Evolutionary conservation across 2,113 vertebrate genomes (phyloP), one percentile per base, ranked within the genome.

Genomic region (Pelecanoides urinatrix): DNA sequence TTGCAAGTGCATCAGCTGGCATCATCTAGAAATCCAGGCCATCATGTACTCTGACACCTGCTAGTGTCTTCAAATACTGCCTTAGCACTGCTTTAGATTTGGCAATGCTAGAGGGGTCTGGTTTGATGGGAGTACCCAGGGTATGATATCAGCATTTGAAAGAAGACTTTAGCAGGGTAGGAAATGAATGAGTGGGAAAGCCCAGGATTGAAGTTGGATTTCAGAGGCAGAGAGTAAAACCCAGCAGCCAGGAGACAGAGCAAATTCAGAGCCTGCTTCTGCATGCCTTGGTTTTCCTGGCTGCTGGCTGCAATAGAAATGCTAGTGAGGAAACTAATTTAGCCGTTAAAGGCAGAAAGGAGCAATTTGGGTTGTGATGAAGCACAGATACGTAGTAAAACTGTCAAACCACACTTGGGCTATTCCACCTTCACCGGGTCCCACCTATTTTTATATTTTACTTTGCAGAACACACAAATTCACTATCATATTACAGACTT

Each of bases 401-500:
- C 77, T 76, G 44, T 55, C 77, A 92, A 61, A 82, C 42, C 80
- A 45, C 49, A 34, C 47, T 78, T 71, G 23, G 77, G 29, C 36
- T 94, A 9, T 59, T 47, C 47, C 27, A 15, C 21, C 30, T 78
- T 73, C 45, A 32, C 36, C 2, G 5, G 1, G 6, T 83, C 50
- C 20, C 25, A 21, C 34, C 36, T 59, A 23, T 83, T 94, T 89
- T 78, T 92, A 7, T 62, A 47, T 58, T 82, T 90, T 29, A 47
- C 36, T 76, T 59, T 50, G 42, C 36, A 82, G 84, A 90, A 85
- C 66, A 77, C 38, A 62, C 16, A 90, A 76, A 55, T 88, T 92
- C 73, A 38, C 63, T 90, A 30, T 75, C 40, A 30, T 73, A 93
- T 95, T 83, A 74, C 78, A 92, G 63, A 63, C 30, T 70, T 88